Conservation (phyloP, 1,140 invertebrate genomes). For the Drosophila melanogaster region Release_6_plus_ISO1_MT NT_033777.3:10695001-10695500, state of each 20-base stretch:
- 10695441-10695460: slow-evolving; percentile 1
- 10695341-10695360: slow-evolving; percentile 24
- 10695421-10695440: slow-evolving; percentile 8
- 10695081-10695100: slow-evolving; percentile 85
- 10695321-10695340: slow-evolving; percentile 29
- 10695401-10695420: slow-evolving; percentile 8
- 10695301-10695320: slow-evolving; percentile 78
- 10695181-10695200: slow-evolving; percentile 84
- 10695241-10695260: slow-evolving; percentile 56
- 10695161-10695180: slow-evolving; percentile 89
- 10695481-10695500: slow-evolving; percentile 52
- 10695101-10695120: slow-evolving; percentile 74
- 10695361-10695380: neutral
- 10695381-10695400: slow-evolving; percentile 10
- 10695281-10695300: slow-evolving; percentile 48
- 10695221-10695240: slow-evolving; percentile 28
- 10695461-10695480: slow-evolving; percentile 11
- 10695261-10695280: slow-evolving; percentile 59
- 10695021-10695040: slow-evolving; percentile 84
- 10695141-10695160: slow-evolving; percentile 90
- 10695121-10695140: slow-evolving; percentile 85
- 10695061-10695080: slow-evolving; percentile 85
- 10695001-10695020: slow-evolving; percentile 81
- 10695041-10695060: slow-evolving; percentile 85
- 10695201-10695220: slow-evolving; percentile 79